These are phyloP conservation scores for Molossus alvarezi DNA, from an alignment of 2,797 vertebrate species.

Conservation along the genomic window DNA sequence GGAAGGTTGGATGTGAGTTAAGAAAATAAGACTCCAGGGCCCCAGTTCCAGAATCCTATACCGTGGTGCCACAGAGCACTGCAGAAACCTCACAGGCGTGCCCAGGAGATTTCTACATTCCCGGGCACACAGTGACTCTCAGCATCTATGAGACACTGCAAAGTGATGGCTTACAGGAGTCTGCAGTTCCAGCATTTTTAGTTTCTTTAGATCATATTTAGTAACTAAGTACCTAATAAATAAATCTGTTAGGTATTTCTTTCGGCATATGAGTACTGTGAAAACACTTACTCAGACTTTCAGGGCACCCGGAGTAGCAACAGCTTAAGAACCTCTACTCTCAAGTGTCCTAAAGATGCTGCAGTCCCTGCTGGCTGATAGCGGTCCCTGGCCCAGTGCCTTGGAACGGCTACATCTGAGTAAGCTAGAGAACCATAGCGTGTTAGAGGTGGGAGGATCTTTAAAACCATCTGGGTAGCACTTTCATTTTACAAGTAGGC, in stretches of 20 bases:
- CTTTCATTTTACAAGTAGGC: not conserved
- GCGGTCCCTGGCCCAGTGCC: not conserved
- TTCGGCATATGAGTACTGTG: not conserved
- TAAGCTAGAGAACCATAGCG: not conserved
- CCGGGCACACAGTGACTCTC: not conserved
- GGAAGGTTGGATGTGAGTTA: not conserved
- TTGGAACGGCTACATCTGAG: not conserved
- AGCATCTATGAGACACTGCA: not conserved
- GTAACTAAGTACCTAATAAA: slow-evolving; percentile 4
- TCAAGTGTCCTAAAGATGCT: not conserved
- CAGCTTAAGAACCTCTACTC: not conserved
- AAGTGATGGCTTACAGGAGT: not conserved
- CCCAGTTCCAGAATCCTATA: not conserved
- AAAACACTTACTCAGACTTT: not conserved
- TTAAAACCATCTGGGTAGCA: not conserved
- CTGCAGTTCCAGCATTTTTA: not conserved
- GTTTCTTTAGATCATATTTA: not conserved
- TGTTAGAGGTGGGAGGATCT: not conserved
- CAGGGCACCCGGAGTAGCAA: not conserved
- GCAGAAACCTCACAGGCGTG: not conserved
- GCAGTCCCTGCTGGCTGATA: not conserved
- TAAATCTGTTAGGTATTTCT: not conserved
- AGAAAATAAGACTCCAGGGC: not conserved
- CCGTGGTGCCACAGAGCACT: not conserved
- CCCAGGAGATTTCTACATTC: not conserved